Base-by-base conservation (phyloP, 2,888 invertebrate species). In the Diaperis boleti region DNA sequence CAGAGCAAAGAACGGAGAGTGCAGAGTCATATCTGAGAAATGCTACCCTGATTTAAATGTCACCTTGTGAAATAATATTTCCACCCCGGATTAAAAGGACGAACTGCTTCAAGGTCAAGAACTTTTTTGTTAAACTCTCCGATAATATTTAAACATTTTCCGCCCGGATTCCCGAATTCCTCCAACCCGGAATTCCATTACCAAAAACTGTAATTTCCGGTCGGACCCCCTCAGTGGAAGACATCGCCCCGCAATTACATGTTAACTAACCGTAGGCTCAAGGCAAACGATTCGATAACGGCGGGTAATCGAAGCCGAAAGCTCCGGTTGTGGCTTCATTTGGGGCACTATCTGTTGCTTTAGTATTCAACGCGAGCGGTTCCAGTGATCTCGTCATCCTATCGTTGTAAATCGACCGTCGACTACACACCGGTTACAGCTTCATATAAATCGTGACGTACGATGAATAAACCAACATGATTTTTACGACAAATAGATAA, bases 371-470 rank as follows among this genome's bases (percentile, higher is more conserved):
- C 52, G 50, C 68, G 65, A 55, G 62, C 62, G 62, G 69, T 67
- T 69, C 66, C 69, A 67, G 67, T 68, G 72, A 72, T 73, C 73
- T 73, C 71, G 70, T 72, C 71, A 69, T 64, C 67, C 66, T 69
- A 73, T 73, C 72, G 66, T 71, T 68, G 69, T 70, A 71, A 72
- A 74, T 71, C 72, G 72, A 68, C 70, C 69, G 70, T 70, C 71
- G 69, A 72, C 69, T 69, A 68, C 64, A 70, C 69, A 65, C 49
- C 67, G 69, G 65, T 68, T 59, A 57, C 65, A 56, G 66, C 65
- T 69, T 69, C 68, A 67, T 69, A 69, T 66, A 67, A 67, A 66
- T 68, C 71, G 71, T 68, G 71, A 70, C 67, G 44, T 59, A 47
- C 65, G 62, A 70, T 69, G 63, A 57, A 63, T 67, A 68, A 70